Base-by-base conservation (phyloP, 2,113 vertebrate species). In the Salvator merianae region DNA sequence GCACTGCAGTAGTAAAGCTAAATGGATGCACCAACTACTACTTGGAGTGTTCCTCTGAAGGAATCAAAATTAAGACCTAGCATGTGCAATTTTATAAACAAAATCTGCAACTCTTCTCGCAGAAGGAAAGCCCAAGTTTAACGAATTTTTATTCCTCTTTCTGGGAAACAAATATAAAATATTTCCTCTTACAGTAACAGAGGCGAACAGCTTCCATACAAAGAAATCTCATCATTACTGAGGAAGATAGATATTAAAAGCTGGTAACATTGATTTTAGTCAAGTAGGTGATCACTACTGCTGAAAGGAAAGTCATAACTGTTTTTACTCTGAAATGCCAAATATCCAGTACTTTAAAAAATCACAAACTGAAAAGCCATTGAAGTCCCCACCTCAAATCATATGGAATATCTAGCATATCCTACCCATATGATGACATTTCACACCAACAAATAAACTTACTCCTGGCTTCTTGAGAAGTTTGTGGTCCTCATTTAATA, bases 81-180 rank as follows among this genome's bases (percentile, higher is more conserved):
- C 20, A 77, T 77, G 47, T 26, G 12, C 36, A 70, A 34, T 43
- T 24, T 62, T 63, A 63, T 79, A 18, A 72, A 79, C 28, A 84
- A 70, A 72, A 47, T 71, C 24, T 63, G 63, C 38, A 72, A 59
- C 14, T 79, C 53, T 38, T 84, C 53, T 77, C 13, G 36, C 71
- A 78, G n/a, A 40, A 77, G 8, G 53, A 84, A 62, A 47, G 55
- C 22, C 68, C 76, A 77, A 20, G 62, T 83, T 83, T 83, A 83
- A 71, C 71, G 20, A 30, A 26, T 40, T 79, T 32, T 81, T 68
- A 50, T 63, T 47, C n/a, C 63, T 59, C 36, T 30, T 10, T 72
- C 34, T 34, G 68, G 66, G 53, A 78, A 47, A 72, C 55, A 26
- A 77, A 84, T 84, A 79, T 55, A 84, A 78, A 72, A 72, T 79